phyloP scores from a whole-genome alignment of 2,113 vertebrate species.

The Zosterops borbonicus region DNA sequence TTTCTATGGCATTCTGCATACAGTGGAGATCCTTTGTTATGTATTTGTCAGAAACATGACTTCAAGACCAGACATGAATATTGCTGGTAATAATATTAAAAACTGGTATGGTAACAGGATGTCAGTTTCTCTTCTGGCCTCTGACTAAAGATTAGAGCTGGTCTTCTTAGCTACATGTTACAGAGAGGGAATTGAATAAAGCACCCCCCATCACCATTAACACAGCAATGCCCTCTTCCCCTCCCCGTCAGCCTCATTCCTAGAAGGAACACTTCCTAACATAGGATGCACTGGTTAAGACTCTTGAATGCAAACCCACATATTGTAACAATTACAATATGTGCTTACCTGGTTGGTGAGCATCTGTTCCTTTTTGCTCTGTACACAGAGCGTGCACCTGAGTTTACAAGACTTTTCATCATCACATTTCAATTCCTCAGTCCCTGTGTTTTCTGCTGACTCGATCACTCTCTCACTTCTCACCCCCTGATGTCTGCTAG shows the following conservation, averaged over 20 bases:
- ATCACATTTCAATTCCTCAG: neutral
- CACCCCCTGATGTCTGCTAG: neutral
- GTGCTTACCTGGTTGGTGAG: neutral
- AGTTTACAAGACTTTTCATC: neutral
- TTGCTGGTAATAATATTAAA: neutral
- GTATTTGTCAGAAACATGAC: neutral
- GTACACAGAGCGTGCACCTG: rapidly evolving
- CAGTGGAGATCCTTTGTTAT: neutral
- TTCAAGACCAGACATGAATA: neutral
- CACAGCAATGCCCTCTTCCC: neutral
- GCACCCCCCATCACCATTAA: neutral
- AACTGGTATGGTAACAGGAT: neutral
- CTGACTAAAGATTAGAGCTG: neutral
- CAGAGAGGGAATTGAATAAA: neutral
- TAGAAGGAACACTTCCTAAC: neutral
- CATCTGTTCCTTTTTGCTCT: neutral
- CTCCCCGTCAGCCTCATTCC: neutral
- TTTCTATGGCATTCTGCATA: neutral
- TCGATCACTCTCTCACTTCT: neutral
- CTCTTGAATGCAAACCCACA: neutral
- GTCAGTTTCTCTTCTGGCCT: neutral
- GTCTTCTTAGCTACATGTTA: neutral
- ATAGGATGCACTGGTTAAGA: neutral
- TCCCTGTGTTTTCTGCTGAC: neutral
- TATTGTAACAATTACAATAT: neutral